Base-by-base conservation (phyloP, 2,113 vertebrate species). In the Scophthalmus maximus region DNA sequence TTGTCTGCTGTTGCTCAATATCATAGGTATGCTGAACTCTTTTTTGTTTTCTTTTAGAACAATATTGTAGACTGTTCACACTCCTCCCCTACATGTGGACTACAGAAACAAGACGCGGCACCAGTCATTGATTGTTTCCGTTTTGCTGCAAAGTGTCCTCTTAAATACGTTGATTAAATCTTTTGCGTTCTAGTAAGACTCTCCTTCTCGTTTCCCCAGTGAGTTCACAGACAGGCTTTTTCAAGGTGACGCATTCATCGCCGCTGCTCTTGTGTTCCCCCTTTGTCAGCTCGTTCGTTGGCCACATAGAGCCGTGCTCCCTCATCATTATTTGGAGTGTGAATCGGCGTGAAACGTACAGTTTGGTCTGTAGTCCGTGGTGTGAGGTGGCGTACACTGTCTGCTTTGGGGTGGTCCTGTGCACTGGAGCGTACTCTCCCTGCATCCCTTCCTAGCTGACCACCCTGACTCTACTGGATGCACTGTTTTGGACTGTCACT, bases 331-430 rank as follows among this genome's bases (percentile, higher is more conserved):
- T 91, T 92, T 90, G 50, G 56, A 82, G 63, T 83, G 65, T 83
- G 82, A 88, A 79, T 86, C 68, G 53, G 85, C 80, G 72, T 87
- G 82, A 83, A 73, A 57, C 70, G 80, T 69, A 73, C 49, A 86
- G 87, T 90, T 90, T 90, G 86, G 85, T 92, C 86, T 81, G 70
- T 52, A 57, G 59, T 79, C 73, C 61, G 59, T 82, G 77, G 73
- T 62, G 76, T 76, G 76, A 88, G 79, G 60, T 51, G 49, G 77
- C 9, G 52, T 74, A 74, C 47, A 18, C 68, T 23, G 70, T 68
- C 82, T 90, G 68, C 66, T 58, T 89, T 93, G 93, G 92, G n/a
- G 92, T 93, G 92, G 93, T 94, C 92, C 76, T 72, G 77, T 68
- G 53, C 72, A 83, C 50, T 71, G 79, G 81, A 73, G 82, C 86